phyloP scores from a whole-genome alignment of 2,113 vertebrate genomes.

The Phrynocephalus versicolor region DNA sequence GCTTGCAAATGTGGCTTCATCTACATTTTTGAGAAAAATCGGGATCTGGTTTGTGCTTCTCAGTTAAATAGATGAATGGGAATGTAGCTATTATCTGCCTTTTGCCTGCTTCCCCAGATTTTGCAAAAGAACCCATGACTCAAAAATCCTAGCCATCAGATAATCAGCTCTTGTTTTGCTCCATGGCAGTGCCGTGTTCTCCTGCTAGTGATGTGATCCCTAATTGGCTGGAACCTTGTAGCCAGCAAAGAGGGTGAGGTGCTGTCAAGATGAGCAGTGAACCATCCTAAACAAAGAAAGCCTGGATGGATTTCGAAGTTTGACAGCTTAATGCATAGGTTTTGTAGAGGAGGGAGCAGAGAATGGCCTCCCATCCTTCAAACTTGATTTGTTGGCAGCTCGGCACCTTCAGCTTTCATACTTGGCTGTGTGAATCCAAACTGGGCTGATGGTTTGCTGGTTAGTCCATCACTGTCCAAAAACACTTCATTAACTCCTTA shows the following conservation, averaged over 20 bases:
- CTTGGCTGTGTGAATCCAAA: background rate
- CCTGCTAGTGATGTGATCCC: background rate
- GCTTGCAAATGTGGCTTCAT: too few relatives aligned
- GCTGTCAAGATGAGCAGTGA: background rate
- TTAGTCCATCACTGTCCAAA: background rate
- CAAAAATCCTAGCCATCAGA: background rate
- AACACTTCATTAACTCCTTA: background rate
- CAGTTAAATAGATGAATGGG: too few relatives aligned
- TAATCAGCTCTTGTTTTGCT: background rate
- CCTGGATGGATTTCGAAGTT: background rate
- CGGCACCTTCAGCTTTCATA: background rate
- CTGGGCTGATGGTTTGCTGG: background rate
- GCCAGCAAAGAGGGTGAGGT: background rate
- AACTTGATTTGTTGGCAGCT: background rate
- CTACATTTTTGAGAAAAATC: too few relatives aligned
- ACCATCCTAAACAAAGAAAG: background rate
- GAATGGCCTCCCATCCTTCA: background rate
- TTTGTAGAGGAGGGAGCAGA: background rate
- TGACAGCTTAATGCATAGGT: background rate
- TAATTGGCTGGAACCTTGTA: background rate
- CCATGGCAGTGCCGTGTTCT: background rate
- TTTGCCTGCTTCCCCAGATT: background rate
- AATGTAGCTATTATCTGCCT: too few relatives aligned
- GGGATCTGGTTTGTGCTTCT: too few relatives aligned
- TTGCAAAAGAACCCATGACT: background rate